Base-by-base conservation (phyloP, 2,797 vertebrate species). In the Margarornis squamiger region DNA sequence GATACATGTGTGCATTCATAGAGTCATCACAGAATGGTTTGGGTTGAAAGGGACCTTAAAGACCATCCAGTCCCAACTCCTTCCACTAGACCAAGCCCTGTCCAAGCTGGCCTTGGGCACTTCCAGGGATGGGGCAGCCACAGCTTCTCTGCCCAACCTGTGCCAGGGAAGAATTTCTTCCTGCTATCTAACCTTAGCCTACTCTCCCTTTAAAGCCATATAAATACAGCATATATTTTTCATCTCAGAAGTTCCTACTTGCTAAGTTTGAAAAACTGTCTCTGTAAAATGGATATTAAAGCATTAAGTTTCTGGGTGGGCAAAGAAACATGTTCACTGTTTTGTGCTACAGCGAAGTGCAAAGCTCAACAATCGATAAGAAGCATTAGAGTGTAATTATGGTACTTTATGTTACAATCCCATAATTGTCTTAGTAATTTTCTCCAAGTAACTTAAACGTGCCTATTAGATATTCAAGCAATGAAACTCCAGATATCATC, bases 391-490 rank as follows among this genome's bases (percentile, higher is more conserved):
- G 84, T 88, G 45, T 86, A 96, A 96, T 97, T 97, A 95, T 57
- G 73, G 63, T 59, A 85, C 72, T 97, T 97, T 94, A 94, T 94
- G 91, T 96, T 93, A 95, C 78, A 94, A 95, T 86, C 63, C 57
- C 78, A 70, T 96, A 97, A 96, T 97, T 97, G 94, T 85, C 62
- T 78, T 73, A 65, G 73, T 95, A 96, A 95, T 98, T 96, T 97
- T 92, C 68, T 83, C 48, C 22, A 90, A 94, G 82, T 90, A 95
- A 95, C 82, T 95, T 81, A 88, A 79, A 86, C 2, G 1, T 49
- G 48, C 9, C 34, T 85, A 96, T 96, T 90, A 93, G 55, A 65
- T 90, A 89, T 93, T 91, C 81, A 94, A 86, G 76, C 41, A 92
- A 61, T 65, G 46, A 52, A 76, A 75, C 48, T 58, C 41, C 80